Base-by-base conservation (phyloP, 1,140 invertebrate species). In the Lasioglossum albipes region DNA sequence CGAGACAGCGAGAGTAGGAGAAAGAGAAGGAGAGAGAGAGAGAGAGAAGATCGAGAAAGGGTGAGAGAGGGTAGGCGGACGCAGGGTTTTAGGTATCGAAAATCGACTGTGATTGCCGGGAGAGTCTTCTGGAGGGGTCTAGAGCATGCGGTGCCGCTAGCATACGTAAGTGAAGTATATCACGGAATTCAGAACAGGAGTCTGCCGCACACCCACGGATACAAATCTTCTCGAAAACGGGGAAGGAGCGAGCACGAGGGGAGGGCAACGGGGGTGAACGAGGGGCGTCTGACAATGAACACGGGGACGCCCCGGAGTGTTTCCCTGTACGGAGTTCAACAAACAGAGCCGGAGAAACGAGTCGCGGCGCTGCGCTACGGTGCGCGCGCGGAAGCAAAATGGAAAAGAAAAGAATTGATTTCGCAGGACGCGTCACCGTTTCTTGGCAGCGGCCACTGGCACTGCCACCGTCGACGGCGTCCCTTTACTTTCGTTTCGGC, bases 151-250 rank as follows among this genome's bases (percentile, higher is more conserved):
- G 22, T 16, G 62, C 71, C 62, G 59, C 13, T 54, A 41, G 74
- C 64, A 77, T 75, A 84, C 65, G 64, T 69, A 80, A 83, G 77
- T 62, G 84, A 81, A 84, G 79, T 76, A 76, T 84, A 81, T 85
- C 79, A 73, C 36, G 79, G 79, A 74, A 85, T 84, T 85, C 74
- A 61, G 78, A 84, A 75, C 79, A 81, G 83, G 78, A 84, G 79
- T 22, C 73, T 66, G 73, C 27, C 31, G 70, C 79, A 77, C 74
- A 77, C 12, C 59, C 77, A 69, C 64, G 83, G 73, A 81, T 85
- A 85, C 83, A 84, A 85, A 85, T 85, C 83, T 84, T 77, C 69
- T 65, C 64, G 72, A 84, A 84, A 85, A 84, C 67, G 52, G 64
- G 83, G 22, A 59, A 67, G 36, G 75, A 27, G 59, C 77, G 22